A percentile compares a stretch with the other conserved stretches of the same genome.
Conservation (phyloP, 2,113 vertebrate genomes). For the Eurypyga helias region DNA sequence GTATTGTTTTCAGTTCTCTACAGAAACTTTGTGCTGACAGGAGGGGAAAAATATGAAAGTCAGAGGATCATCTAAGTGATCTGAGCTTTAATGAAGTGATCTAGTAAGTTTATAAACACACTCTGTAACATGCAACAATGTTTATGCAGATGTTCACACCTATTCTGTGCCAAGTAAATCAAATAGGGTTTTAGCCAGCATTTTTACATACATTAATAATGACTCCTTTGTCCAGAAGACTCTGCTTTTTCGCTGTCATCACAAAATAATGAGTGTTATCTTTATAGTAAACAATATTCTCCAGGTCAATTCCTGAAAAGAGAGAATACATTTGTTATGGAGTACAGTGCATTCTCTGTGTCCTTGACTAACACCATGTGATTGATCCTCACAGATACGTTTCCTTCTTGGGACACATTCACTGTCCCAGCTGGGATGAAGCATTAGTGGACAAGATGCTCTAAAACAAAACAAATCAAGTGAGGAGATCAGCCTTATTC, state of each 20-base stretch:
- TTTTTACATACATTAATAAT: slow-evolving; percentile 87
- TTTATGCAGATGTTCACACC: background rate
- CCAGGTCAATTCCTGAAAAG: slow-evolving; percentile 91
- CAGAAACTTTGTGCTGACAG: background rate
- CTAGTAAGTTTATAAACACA: background rate
- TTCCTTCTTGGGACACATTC: background rate
- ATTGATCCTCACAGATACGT: background rate
- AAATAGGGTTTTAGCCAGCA: background rate
- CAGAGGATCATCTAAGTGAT: background rate
- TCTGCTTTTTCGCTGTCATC: slow-evolving; percentile 99
- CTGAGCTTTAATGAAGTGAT: background rate
- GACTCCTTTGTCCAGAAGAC: slow-evolving; percentile 95
- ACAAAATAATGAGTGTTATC: slow-evolving; percentile 98
- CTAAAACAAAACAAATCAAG: background rate
- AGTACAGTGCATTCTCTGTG: background rate
- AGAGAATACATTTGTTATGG: background rate
- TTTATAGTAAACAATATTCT: slow-evolving; percentile 99
- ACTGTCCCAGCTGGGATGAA: background rate
- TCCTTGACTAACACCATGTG: background rate
- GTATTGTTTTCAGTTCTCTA: background rate
- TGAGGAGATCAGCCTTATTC: background rate
- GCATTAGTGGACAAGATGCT: background rate
- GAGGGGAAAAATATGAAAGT: background rate
- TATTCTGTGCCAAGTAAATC: background rate
- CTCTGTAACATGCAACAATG: background rate